Conservation (phyloP, 2,888 invertebrate genomes). For the Diarsia brunnea region DNA sequence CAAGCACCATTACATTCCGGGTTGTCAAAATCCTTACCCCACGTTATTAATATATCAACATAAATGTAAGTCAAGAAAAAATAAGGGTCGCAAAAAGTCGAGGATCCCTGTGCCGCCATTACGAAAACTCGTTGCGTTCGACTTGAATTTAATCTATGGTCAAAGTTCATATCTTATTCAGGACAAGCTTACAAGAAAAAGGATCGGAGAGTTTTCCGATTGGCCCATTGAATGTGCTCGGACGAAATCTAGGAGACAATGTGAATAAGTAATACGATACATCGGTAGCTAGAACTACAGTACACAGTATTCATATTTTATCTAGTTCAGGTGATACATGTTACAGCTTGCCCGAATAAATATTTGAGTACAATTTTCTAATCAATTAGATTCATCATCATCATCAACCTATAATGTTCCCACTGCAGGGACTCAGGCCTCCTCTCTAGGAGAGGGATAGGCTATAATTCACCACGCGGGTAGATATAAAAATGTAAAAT, state of each 20-base stretch:
- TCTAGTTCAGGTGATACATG: background rate
- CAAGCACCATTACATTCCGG: background rate
- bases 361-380: too few species aligned
- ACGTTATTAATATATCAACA: background rate
- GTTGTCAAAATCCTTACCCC: background rate
- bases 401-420: too few species aligned
- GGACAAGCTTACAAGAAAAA: conserved; percentile 19
- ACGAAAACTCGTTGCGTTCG: conserved; percentile 26
- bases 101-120: conserved; percentile 16
- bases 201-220: conserved; percentile 38
- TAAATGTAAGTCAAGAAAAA: conserved; percentile 18
- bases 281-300: background rate
- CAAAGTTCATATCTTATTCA: conserved; percentile 59
- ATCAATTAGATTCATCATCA: too few species aligned
- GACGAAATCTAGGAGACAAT: conserved; percentile 33
- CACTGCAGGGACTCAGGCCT: too few species aligned
- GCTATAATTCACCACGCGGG: too few species aligned
- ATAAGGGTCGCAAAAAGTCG: conserved; percentile 10
- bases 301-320: background rate
- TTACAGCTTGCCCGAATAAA: background rate
- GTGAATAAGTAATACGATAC: conserved; percentile 42
- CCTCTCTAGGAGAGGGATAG: too few species aligned
- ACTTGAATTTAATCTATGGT: conserved; percentile 49
- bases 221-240: conserved; percentile 27
- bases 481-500: too few species aligned